Percentiles rank a stretch among this genome's conserved stretches.
phyloP scores from a whole-genome alignment of 2,797 vertebrate genomes.

The Sebastes minor region DNA sequence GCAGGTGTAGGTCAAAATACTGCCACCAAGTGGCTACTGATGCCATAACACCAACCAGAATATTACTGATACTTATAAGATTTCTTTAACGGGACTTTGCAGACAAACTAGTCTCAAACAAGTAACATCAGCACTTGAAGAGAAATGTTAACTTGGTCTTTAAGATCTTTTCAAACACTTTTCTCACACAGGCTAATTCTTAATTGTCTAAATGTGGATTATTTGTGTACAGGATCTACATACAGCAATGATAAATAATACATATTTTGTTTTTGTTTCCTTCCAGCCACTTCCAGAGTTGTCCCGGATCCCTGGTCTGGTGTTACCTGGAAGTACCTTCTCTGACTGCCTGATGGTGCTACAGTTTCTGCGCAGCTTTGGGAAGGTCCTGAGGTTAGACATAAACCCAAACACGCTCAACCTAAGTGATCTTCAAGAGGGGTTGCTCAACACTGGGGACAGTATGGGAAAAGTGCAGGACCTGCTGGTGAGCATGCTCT shows the following conservation, averaged over 20 bases:
- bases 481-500: slow-evolving; percentile 91
- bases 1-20: slow-evolving; percentile 41
- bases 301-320: slow-evolving; percentile 89
- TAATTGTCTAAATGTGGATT: neutral
- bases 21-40: slow-evolving; percentile 75
- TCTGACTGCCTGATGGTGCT: slow-evolving; percentile 95
- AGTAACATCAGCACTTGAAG: neutral
- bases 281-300: slow-evolving; percentile 90
- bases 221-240: neutral
- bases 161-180: neutral
- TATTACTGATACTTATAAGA: neutral
- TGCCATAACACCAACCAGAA: neutral
- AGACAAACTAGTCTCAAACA: neutral
- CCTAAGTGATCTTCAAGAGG: slow-evolving; percentile 89
- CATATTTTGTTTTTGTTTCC: neutral
- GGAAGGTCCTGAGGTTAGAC: slow-evolving; percentile 92
- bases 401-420: slow-evolving; percentile 83
- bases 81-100: neutral
- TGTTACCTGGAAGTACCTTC: slow-evolving; percentile 88
- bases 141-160: neutral
- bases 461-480: slow-evolving; percentile 89
- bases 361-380: slow-evolving; percentile 94
- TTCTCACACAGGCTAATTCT: neutral
- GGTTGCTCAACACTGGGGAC: slow-evolving; percentile 89
- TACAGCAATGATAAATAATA: neutral